phyloP scores from a whole-genome alignment of 2,113 vertebrate genomes.

The Pygathrix nemaeus region DNA sequence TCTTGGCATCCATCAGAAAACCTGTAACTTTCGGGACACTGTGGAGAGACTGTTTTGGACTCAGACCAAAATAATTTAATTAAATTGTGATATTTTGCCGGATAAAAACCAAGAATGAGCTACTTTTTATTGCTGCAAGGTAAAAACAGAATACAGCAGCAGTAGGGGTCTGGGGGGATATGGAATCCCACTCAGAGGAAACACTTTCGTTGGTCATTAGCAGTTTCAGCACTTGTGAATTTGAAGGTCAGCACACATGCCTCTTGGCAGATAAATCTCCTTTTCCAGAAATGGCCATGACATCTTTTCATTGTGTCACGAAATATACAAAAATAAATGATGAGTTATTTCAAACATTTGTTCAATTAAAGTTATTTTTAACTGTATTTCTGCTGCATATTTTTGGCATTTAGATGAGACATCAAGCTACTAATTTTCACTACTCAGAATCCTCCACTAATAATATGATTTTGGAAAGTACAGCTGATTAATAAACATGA shows the following conservation, averaged over 20 bases:
- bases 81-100: slow-evolving; percentile 35
- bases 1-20: slow-evolving; percentile 33
- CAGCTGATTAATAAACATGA: slow-evolving; percentile 20
- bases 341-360: slow-evolving; percentile 74
- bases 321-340: slow-evolving; percentile 67
- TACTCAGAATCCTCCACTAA: slow-evolving; percentile 79
- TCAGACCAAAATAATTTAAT: slow-evolving; percentile 33
- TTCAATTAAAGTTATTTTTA: slow-evolving; percentile 66
- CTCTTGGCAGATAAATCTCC: slow-evolving; percentile 56
- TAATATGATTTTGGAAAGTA: slow-evolving; percentile 71
- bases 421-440: slow-evolving; percentile 80
- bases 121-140: neutral
- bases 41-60: neutral
- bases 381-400: slow-evolving; percentile 47
- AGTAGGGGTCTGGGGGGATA: neutral
- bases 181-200: slow-evolving; percentile 47
- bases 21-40: neutral
- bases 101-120: slow-evolving; percentile 33
- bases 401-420: slow-evolving; percentile 79
- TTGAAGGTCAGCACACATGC: slow-evolving; percentile 59
- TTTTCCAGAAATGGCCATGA: slow-evolving; percentile 72
- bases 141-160: slow-evolving; percentile 39
- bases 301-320: slow-evolving; percentile 56
- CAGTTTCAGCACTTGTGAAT: slow-evolving; percentile 55
- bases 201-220: slow-evolving; percentile 46